Evolutionary conservation across 53 echinoderm and acorn worm species (phyloP).

Genomic region (Echinarachnius parma): DNA sequence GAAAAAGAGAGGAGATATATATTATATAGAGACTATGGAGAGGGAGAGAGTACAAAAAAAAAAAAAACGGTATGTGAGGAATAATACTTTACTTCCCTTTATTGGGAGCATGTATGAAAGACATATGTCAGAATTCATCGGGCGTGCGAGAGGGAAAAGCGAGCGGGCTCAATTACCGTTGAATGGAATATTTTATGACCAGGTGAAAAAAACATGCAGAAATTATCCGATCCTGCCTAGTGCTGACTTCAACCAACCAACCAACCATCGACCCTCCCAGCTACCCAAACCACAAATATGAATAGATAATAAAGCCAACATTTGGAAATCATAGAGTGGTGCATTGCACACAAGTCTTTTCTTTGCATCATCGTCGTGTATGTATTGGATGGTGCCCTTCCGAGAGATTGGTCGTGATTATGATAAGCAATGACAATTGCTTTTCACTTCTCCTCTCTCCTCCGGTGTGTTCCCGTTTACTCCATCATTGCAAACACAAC

Average conservation of each 20-base stretch:
- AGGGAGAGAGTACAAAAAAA: conserved; percentile 25
- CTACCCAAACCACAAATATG: no score
- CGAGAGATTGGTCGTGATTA: conserved; percentile 32
- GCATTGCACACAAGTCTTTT: no score
- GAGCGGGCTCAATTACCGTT: conserved; percentile 45
- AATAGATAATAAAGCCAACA: conserved; percentile 48
- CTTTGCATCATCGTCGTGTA: conserved; percentile 31
- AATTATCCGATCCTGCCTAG: conserved; percentile 16
- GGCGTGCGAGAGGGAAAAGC: conserved; percentile 49
- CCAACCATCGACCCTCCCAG: conserved; percentile 13
- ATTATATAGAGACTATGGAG: conserved; percentile 8
- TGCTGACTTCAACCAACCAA: neutral
- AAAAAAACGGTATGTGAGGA: neutral
- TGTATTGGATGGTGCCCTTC: neutral
- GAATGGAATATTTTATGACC: conserved; percentile 54
- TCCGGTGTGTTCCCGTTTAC: conserved; percentile 19
- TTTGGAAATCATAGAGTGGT: no score
- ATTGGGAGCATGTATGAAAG: conserved; percentile 34
- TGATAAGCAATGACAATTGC: conserved; percentile 44
- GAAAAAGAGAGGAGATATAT: no score
- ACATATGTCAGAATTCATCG: conserved; percentile 47
- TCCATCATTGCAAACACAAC: no score
- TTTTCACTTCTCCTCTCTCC: conserved; percentile 12
- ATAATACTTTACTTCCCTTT: conserved; percentile 44
- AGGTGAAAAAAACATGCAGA: conserved; percentile 48